phyloP scores from a whole-genome alignment of 1,140 invertebrate species.

The Tenebrio molitor region DNA sequence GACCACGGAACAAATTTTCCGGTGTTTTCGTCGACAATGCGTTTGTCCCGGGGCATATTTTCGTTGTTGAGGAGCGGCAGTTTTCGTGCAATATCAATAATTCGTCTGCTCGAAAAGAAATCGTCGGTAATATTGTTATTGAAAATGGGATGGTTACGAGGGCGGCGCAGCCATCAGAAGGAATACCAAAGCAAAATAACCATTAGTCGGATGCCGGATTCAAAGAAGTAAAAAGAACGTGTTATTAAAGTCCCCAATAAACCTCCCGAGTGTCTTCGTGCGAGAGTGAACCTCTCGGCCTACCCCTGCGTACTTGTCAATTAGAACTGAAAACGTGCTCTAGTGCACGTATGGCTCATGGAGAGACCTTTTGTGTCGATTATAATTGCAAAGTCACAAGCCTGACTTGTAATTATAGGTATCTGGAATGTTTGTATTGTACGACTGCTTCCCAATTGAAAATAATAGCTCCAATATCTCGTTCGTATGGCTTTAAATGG shows the following conservation, averaged over 20 bases:
- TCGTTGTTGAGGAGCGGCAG: not conserved
- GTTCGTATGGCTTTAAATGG: conserved; percentile 27
- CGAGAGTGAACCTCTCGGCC: conserved; percentile 26
- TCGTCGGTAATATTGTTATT: conserved; percentile 1
- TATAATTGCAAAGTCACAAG: conserved; percentile 45
- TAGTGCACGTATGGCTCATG: conserved; percentile 41
- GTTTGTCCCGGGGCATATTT: not conserved
- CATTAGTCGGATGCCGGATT: conserved; percentile 28
- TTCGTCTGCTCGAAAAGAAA: not conserved
- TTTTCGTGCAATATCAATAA: conserved; percentile 1
- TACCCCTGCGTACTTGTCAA: conserved; percentile 28
- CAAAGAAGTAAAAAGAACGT: conserved; percentile 39
- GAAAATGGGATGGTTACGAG: not conserved
- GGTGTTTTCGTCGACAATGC: no score
- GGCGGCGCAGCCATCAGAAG: not conserved
- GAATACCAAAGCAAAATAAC: conserved; percentile 26
- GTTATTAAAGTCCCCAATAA: conserved; percentile 44
- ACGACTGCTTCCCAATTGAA: conserved; percentile 35
- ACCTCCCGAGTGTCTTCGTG: conserved; percentile 18
- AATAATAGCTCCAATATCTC: conserved; percentile 38
- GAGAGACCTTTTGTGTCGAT: conserved; percentile 42
- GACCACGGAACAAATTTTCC: no score
- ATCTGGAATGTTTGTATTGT: conserved; percentile 40
- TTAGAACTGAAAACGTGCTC: conserved; percentile 45
- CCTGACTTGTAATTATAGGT: conserved; percentile 39